Base-by-base conservation (phyloP, 2,797 vertebrate species). In the Natrix natrix region DNA sequence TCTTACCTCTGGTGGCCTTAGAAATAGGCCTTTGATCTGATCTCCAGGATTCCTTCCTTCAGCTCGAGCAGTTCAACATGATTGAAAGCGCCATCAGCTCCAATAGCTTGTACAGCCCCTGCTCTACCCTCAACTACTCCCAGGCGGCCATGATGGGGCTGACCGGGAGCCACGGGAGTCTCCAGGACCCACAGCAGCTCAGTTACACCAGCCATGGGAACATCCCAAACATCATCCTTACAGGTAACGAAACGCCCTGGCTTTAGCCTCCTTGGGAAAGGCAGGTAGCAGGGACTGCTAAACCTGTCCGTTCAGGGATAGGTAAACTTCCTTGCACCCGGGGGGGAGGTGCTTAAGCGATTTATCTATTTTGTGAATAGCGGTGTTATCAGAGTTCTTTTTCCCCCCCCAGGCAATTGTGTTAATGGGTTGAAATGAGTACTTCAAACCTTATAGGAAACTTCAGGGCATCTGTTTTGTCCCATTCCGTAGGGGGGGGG, bases 11-110 rank as follows among this genome's bases (percentile, higher is more conserved):
- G 26, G 78, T 55, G 37, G 69, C 55, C 13, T 57, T 26, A 26
- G 66, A 54, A 54, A 66, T 32, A 22, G 89, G 26, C 48, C 61
- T 32, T 90, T 63, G 61, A 17, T 66, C 60, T 32, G 48, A 32
- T 32, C 61, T 43, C 26, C 63, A 43, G 54, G 22, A 48, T 83
- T 86, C 92, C 94, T 96, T 61, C 88, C 86, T 89, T 5, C 94
- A 99, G 99, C 98, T 99, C 92, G 99, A 99, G 96, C 99, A 99
- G 98, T 99, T 99, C 98, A 99, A 99, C 96, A 99, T 99, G 99
- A 98, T 99, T 11, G 99, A 99, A 96, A 99, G 97, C 57, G 98
- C 99, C 94, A 99, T 99, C 97, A 99, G 98, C 97, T 98, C 99
- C 96, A 98, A 98, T 97, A 98, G 98, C 98, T 98, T 99, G 88